phyloP scores from a whole-genome alignment of 2,888 invertebrate genomes.

The Meteorus colon region DNA sequence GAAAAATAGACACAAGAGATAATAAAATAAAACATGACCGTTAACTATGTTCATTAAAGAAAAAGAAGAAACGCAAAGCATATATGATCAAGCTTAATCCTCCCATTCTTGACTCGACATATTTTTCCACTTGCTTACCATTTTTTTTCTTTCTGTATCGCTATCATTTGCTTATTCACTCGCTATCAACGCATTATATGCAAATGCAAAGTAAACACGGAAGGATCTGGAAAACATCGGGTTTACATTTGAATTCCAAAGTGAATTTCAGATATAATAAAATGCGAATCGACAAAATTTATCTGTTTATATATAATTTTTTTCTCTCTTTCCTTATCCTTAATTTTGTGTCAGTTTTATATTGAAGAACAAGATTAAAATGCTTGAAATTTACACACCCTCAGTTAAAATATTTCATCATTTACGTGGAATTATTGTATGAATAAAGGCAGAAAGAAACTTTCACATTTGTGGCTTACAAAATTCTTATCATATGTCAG shows the following conservation, averaged over 20 bases:
- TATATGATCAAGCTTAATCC: too few species aligned
- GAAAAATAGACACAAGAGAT: neutral
- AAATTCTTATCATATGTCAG: neutral
- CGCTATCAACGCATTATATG: neutral
- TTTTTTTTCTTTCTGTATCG: neutral
- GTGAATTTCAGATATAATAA: neutral
- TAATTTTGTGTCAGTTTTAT: neutral
- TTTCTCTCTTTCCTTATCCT: neutral
- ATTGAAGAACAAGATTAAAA: neutral
- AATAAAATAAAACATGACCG: neutral
- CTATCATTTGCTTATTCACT: neutral
- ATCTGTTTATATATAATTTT: neutral
- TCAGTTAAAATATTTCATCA: neutral
- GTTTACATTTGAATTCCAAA: neutral
- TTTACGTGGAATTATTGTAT: neutral
- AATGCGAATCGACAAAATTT: neutral
- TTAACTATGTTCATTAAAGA: neutral
- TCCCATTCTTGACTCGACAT: neutral
- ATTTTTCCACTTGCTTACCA: neutral
- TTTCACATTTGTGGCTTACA: constrained; percentile 6
- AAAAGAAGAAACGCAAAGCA: too few species aligned
- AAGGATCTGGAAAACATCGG: neutral
- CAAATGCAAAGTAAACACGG: neutral
- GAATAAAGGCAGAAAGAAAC: neutral
- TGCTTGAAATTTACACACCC: neutral